Percentiles rank a stretch among this genome's conserved stretches.
These are phyloP conservation scores for Drosophila rhopaloa DNA, from an alignment of 1,140 invertebrate genomes.

Conservation along the genomic window DNA sequence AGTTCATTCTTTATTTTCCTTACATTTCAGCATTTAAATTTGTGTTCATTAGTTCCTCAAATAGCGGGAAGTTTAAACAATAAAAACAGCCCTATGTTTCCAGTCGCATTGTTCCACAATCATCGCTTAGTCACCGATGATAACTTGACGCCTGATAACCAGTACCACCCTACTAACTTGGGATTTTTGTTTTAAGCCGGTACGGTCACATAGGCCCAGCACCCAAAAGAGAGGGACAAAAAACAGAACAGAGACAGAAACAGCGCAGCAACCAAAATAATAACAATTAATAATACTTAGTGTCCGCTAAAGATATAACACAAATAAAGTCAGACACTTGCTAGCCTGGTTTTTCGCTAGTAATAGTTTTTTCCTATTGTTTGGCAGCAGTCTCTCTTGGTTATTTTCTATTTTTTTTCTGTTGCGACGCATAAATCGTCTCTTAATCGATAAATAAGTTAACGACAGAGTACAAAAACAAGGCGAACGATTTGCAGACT, in stretches of 20 bases:
- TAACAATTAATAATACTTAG: conserved; percentile 46
- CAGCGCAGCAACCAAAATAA: conserved; percentile 57
- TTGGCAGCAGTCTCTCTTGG: conserved; percentile 24
- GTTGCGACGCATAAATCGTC: conserved; percentile 48
- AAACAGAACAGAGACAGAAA: conserved; percentile 39
- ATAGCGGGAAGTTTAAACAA: too few relatives aligned
- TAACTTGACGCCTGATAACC: too few relatives aligned
- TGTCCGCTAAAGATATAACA: conserved; percentile 37
- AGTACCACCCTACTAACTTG: not conserved
- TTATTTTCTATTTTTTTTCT: conserved; percentile 37
- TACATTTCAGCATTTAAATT: too few relatives aligned
- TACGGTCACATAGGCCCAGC: not conserved
- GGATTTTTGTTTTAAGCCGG: not conserved
- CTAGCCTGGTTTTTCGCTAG: conserved; percentile 7
- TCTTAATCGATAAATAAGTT: conserved; percentile 34
- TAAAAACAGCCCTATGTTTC: too few relatives aligned
- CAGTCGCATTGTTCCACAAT: too few relatives aligned
- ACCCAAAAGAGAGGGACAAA: conserved; percentile 18
- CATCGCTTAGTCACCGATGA: too few relatives aligned
- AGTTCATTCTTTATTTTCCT: too few relatives aligned
- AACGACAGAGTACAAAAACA: conserved; percentile 29
- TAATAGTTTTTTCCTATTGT: conserved; percentile 20
- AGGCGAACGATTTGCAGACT: conserved; percentile 43
- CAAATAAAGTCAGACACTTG: conserved; percentile 20
- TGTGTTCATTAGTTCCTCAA: too few relatives aligned